Conservation (phyloP, 2,797 vertebrate species). For the Oophaga sylvatica region DNA sequence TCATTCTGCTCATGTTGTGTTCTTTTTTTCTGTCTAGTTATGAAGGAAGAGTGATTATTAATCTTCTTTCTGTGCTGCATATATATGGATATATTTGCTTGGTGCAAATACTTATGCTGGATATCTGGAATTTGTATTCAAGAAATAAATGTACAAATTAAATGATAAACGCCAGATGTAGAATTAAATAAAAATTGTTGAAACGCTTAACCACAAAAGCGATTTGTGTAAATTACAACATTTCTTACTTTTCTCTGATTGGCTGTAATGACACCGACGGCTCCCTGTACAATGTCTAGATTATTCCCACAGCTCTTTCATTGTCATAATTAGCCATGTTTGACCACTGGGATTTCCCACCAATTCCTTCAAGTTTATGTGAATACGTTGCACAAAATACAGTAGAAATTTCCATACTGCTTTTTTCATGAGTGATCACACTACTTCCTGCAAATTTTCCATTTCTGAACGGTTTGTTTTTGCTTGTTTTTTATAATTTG, state of each 20-base stretch:
- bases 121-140: slow-evolving; percentile 23
- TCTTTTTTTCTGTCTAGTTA: neutral
- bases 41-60: neutral
- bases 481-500: no score
- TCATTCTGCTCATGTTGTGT: neutral
- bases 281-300: neutral
- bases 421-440: no score
- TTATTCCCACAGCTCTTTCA: neutral
- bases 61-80: neutral
- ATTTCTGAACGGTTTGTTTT: no score
- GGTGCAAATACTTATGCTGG: slow-evolving; percentile 24
- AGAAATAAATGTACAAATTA: slow-evolving; percentile 31
- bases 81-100: neutral
- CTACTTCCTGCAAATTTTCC: no score
- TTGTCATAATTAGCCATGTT: no score
- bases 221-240: no score
- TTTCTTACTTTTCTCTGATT: no score
- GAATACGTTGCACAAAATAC: no score
- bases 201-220: neutral
- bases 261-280: no score
- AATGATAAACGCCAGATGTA: neutral
- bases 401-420: no score
- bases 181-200: neutral
- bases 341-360: no score
- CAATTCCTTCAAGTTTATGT: no score